These are phyloP conservation scores for Mungos mungo DNA, from an alignment of 2,113 vertebrate species.

Conservation along the genomic window DNA sequence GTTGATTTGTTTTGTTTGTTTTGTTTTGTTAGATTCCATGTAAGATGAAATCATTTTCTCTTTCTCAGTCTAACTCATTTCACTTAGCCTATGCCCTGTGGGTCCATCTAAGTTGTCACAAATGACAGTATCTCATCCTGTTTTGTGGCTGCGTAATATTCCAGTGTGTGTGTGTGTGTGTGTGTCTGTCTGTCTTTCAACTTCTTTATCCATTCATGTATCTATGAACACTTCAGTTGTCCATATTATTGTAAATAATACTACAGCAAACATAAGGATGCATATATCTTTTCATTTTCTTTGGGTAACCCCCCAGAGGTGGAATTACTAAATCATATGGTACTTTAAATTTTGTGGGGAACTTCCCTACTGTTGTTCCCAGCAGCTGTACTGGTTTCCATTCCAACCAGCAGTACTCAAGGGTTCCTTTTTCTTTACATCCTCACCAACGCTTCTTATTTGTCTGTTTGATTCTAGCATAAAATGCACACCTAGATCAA, in stretches of 20 bases:
- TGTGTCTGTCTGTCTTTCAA: too few relatives aligned
- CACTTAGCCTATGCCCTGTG: background rate
- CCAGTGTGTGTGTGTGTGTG: too few relatives aligned
- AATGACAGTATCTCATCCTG: background rate
- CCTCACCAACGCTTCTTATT: background rate
- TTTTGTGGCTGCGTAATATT: background rate
- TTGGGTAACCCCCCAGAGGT: background rate
- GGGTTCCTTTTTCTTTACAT: background rate
- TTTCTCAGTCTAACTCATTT: background rate
- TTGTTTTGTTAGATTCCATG: background rate
- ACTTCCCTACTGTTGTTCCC: background rate
- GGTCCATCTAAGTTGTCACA: background rate
- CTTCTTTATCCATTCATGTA: background rate
- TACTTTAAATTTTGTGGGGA: background rate
- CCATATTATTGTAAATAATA: background rate
- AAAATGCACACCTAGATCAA: background rate
- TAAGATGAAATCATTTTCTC: background rate
- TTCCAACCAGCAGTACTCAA: background rate
- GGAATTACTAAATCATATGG: background rate
- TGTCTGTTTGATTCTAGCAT: background rate
- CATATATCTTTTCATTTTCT: background rate
- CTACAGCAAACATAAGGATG: background rate
- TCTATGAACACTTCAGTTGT: background rate
- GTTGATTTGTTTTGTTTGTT: background rate
- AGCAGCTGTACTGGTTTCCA: background rate